Conservation (phyloP, 2,888 invertebrate species). For the Chrysolina americana region DNA sequence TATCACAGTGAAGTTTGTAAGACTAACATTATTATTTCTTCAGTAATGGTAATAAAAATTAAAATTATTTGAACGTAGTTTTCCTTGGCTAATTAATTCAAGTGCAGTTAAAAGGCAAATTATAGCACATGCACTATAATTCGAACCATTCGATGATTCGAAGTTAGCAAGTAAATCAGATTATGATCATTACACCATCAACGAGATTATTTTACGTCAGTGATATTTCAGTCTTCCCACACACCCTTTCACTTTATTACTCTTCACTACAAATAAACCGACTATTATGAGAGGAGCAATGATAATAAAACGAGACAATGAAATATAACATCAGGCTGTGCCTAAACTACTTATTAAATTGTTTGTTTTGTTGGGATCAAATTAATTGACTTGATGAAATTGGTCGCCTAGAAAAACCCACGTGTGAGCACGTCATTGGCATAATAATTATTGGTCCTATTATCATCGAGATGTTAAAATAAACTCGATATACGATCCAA, state of each 20-base stretch:
- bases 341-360: constrained; percentile 28
- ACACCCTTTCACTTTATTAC: neutral
- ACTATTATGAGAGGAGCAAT: neutral
- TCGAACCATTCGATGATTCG: neutral
- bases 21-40: too few species aligned
- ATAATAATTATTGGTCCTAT: neutral
- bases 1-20: too few species aligned
- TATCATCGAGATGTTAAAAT: neutral
- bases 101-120: neutral
- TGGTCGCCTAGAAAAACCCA: constrained; percentile 25
- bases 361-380: constrained; percentile 38
- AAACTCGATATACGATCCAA: too few species aligned
- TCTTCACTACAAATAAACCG: neutral
- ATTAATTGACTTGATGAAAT: constrained; percentile 40
- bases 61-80: too few species aligned
- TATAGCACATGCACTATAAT: neutral
- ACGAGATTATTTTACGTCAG: neutral
- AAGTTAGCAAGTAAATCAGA: neutral
- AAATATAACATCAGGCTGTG: constrained; percentile 7
- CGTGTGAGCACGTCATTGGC: constrained; percentile 4
- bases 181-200: neutral
- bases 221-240: neutral
- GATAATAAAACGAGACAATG: constrained; percentile 15
- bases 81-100: neutral
- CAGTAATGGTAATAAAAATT: too few species aligned